These are phyloP conservation scores for Macaca mulatta DNA, from an alignment of 2,113 vertebrate species.

Conservation along the genomic window DNA sequence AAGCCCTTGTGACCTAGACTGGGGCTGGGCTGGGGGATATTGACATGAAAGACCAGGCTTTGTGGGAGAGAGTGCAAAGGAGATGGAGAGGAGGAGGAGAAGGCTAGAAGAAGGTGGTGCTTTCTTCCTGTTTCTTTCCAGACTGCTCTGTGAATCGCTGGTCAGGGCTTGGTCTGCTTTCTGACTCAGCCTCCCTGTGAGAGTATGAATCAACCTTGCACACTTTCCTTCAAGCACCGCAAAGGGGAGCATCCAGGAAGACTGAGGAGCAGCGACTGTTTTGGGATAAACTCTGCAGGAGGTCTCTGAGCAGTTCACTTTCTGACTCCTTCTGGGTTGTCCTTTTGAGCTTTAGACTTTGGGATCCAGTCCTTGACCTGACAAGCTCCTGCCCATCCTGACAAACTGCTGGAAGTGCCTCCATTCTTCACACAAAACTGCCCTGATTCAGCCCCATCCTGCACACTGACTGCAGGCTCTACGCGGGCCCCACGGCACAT, in stretches of 20 bases:
- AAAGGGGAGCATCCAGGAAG: rapidly evolving
- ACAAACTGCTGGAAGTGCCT: not conserved
- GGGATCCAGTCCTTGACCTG: not conserved
- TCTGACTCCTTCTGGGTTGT: no score
- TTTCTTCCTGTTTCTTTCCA: not conserved
- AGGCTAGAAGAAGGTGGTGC: rapidly evolving
- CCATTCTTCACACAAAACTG: not conserved
- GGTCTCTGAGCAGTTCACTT: rapidly evolving
- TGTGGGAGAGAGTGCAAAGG: rapidly evolving
- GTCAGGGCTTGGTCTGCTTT: not conserved
- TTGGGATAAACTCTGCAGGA: no score
- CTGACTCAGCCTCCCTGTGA: not conserved
- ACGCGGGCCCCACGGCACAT: not conserved
- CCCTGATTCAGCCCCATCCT: rapidly evolving
- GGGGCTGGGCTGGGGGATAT: not conserved
- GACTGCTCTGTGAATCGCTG: rapidly evolving
- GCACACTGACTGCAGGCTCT: not conserved
- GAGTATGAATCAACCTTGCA: not conserved
- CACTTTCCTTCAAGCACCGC: rapidly evolving
- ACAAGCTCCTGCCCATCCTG: not conserved
- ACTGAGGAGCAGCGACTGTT: rapidly evolving
- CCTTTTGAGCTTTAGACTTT: not conserved
- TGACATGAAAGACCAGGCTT: rapidly evolving
- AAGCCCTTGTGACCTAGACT: not conserved
- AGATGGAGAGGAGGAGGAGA: rapidly evolving